Evolutionary conservation across 2,113 vertebrate species (phyloP), one percentile per base, ranked within the genome.

Genomic region (Dipodomys merriami): DNA sequence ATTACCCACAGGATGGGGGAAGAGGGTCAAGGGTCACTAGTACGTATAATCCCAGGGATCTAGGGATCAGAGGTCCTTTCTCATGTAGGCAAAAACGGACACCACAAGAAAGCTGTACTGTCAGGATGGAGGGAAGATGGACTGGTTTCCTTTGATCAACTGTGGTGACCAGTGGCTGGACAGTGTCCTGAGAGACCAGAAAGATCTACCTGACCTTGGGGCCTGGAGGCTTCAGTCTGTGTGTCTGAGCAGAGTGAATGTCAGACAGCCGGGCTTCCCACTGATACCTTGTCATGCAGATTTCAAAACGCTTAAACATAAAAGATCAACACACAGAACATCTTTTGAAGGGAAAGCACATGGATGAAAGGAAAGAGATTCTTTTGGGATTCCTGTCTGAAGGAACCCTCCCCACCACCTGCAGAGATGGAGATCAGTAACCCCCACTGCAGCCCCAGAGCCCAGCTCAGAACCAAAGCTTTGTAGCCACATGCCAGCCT

Each of bases 281-380:
- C 20, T 11, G 71, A 72, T 33, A 35, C 23, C 23, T 30, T 81
- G 23, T 30, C 82, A 57, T 29, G 84, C 73, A 65, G 65, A 76
- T 83, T 82, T 74, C 82, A 81, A 83, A 86, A 64, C 27, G 27
- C n/a, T 83, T 86, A 65, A 79, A 62, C 71, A 81, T 65, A 64
- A 92, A 87, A 23, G 76, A 76, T 33, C 30, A 30, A 23, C 33
- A 76, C 29, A 15, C 30, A 35, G 25, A 27, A 67, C 5, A 6
- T 39, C 64, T 46, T 69, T 71, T n/a, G 39, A 83, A 80, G 91
- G 53, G 25, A 77, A 86, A 92, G 79, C 62, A 30, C 62, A 23
- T 0, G 72, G 83, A 92, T 73, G 62, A 69, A 64, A 64, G 76
- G 72, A 76, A 29, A 69, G 72, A 62, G 30, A 33, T 57, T 46